phyloP scores from a whole-genome alignment of 2,888 invertebrate genomes.

The Lepetodrilus schrolli region DNA sequence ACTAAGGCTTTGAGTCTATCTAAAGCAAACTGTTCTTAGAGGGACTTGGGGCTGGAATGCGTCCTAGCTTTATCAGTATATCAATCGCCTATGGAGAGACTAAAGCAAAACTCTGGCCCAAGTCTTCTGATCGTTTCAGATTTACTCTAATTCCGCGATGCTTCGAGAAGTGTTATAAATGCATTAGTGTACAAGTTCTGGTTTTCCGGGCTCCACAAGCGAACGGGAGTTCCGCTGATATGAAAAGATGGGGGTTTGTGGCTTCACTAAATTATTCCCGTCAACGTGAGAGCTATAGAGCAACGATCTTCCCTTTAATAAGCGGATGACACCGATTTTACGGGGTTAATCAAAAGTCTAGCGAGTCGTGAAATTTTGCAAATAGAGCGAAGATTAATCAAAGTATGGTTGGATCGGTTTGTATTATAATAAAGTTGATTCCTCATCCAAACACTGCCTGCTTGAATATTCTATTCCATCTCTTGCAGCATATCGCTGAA shows the following conservation, averaged over 20 bases:
- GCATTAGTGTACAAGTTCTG: slow-evolving; percentile 36
- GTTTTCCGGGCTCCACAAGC: neutral
- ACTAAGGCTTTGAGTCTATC: slow-evolving; percentile 25
- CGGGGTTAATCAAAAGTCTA: slow-evolving; percentile 44
- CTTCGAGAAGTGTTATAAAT: slow-evolving; percentile 44
- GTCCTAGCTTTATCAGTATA: slow-evolving; percentile 39
- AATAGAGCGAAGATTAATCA: slow-evolving; percentile 46
- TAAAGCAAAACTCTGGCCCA: slow-evolving; percentile 32
- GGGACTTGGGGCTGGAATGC: slow-evolving; percentile 24
- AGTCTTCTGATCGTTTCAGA: slow-evolving; percentile 43
- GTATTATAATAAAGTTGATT: slow-evolving; percentile 41
- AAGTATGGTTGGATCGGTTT: slow-evolving; percentile 35
- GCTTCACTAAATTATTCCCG: slow-evolving; percentile 16
- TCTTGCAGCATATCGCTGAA: slow-evolving; percentile 40
- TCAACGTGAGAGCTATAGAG: slow-evolving; percentile 12
- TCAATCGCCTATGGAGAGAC: slow-evolving; percentile 40
- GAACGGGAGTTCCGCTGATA: slow-evolving; percentile 15
- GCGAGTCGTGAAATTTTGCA: slow-evolving; percentile 45
- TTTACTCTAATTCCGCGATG: slow-evolving; percentile 43
- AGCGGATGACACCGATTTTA: slow-evolving; percentile 35
- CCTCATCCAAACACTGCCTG: slow-evolving; percentile 30
- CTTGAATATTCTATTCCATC: slow-evolving; percentile 39
- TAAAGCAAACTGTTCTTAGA: slow-evolving; percentile 25
- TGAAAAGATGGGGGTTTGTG: slow-evolving; percentile 20
- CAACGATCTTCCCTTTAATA: slow-evolving; percentile 29